Evolutionary conservation across 2,888 invertebrate genomes (phyloP).

Genomic region (Andrena fulva): DNA sequence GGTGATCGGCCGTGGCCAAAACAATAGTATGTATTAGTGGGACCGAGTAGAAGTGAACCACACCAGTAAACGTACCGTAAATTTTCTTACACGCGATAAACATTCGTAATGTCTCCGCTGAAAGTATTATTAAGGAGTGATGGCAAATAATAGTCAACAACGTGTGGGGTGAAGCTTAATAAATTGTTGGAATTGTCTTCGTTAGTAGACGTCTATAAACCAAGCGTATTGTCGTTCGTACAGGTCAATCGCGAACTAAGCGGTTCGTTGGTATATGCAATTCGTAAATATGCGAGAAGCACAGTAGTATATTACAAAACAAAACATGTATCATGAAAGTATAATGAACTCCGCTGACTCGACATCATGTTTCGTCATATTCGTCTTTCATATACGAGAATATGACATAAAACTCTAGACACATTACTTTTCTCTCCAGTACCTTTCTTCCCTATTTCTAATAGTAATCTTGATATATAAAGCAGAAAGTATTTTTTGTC

Average conservation of each 20-base stretch:
- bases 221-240: neutral
- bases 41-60: neutral
- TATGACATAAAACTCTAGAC: too few species aligned
- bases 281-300: constrained; percentile 36
- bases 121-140: neutral
- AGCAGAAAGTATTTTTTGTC: too few species aligned
- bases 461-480: too few species aligned
- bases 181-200: neutral
- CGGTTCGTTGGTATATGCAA: neutral
- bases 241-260: neutral
- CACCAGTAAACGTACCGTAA: neutral
- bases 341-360: constrained; percentile 36
- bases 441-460: too few species aligned
- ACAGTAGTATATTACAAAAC: neutral
- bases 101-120: neutral
- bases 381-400: neutral
- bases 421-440: too few species aligned
- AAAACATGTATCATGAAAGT: constrained; percentile 13
- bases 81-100: neutral
- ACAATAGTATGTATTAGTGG: constrained; percentile 42
- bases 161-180: neutral
- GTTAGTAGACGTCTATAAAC: neutral
- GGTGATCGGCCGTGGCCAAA: constrained; percentile 60
- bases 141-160: neutral
- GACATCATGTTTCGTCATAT: constrained; percentile 22